A percentile compares a stretch with the other conserved stretches of the same genome.
Evolutionary conservation across 2,113 vertebrate genomes (phyloP).

Genomic region (Ornithorhynchus anatinus): DNA sequence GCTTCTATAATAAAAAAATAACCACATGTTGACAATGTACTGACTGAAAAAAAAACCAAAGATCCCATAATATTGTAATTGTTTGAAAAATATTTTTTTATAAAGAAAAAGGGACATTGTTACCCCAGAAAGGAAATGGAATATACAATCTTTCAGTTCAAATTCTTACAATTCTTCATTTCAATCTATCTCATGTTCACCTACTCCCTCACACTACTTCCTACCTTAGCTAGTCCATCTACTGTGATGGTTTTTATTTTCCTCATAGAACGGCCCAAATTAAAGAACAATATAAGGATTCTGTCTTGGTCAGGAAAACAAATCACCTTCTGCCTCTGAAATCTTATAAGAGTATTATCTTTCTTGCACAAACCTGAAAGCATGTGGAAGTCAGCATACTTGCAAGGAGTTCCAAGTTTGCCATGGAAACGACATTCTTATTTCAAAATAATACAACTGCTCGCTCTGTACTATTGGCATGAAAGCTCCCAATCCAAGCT

Average conservation of each 20-base stretch:
- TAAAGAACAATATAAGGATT: background rate
- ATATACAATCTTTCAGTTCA: background rate
- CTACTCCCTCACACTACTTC: background rate
- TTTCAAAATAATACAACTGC: slow-evolving; percentile 50
- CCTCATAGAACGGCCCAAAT: background rate
- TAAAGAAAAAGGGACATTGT: background rate
- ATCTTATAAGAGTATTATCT: background rate
- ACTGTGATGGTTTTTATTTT: background rate
- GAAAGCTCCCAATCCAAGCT: slow-evolving; percentile 53
- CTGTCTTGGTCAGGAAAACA: slow-evolving; percentile 26
- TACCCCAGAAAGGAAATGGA: background rate
- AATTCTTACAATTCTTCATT: slow-evolving; percentile 9
- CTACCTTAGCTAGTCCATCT: background rate
- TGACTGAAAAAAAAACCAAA: background rate
- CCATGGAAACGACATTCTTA: slow-evolving; percentile 54
- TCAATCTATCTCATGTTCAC: background rate
- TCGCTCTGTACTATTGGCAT: slow-evolving; percentile 48
- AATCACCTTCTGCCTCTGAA: slow-evolving; percentile 16
- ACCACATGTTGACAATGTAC: background rate
- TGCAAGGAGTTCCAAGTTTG: slow-evolving; percentile 21
- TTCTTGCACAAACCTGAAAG: slow-evolving; percentile 39
- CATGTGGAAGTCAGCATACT: slow-evolving; percentile 32
- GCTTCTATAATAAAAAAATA: background rate
- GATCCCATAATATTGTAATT: background rate
- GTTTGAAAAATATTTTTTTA: no score